phyloP scores from a whole-genome alignment of 2,797 vertebrate species.

The Hippocampus kuda region DNA sequence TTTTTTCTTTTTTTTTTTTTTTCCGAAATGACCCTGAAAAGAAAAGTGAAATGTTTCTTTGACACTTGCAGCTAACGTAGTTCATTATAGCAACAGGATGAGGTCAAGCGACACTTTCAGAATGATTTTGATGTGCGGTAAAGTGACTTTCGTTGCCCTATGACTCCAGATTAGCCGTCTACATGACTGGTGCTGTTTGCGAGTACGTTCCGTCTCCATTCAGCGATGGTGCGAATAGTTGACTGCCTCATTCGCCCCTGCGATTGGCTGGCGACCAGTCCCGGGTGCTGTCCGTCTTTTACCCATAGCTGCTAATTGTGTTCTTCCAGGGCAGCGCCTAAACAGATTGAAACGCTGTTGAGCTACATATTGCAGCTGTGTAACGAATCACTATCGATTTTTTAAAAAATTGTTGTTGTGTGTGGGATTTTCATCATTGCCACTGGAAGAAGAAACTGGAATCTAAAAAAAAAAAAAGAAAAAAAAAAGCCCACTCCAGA shows the following conservation, averaged over 20 bases:
- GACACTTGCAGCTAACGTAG: neutral
- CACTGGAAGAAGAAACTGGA: neutral
- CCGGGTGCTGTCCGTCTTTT: too few relatives aligned
- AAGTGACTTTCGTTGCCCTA: neutral
- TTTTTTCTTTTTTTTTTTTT: neutral
- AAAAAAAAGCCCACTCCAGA: neutral
- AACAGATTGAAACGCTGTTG: neutral
- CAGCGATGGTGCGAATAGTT: too few relatives aligned
- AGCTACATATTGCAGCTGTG: neutral
- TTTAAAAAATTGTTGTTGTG: neutral
- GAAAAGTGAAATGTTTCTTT: neutral
- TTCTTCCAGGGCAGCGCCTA: neutral
- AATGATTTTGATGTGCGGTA: neutral
- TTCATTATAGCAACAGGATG: neutral
- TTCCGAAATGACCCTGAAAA: neutral
- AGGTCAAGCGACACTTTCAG: neutral
- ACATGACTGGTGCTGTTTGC: too few relatives aligned
- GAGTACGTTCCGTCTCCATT: too few relatives aligned
- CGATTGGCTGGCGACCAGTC: too few relatives aligned
- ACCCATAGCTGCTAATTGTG: too few relatives aligned
- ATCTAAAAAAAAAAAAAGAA: neutral
- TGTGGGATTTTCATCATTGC: neutral
- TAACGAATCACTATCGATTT: neutral
- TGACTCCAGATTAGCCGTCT: neutral
- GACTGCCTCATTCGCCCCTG: too few relatives aligned